These are phyloP conservation scores for Eucidaris tribuloides DNA, from an alignment of 35 echinoderm and acorn worm species.

Conservation along the genomic window DNA sequence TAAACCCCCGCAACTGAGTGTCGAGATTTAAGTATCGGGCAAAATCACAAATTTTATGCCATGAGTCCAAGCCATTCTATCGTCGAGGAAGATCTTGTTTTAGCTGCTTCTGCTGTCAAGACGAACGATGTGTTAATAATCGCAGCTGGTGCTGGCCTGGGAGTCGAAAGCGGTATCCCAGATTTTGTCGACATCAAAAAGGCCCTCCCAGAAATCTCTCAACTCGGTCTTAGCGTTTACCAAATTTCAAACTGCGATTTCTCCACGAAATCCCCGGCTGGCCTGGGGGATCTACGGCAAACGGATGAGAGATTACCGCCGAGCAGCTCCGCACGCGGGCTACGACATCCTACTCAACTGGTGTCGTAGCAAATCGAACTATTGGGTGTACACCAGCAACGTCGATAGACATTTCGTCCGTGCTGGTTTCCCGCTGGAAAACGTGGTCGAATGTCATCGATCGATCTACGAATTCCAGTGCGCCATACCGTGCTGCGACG, in stretches of 20 bases:
- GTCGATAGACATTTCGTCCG: constrained; percentile 1
- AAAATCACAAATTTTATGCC: no score
- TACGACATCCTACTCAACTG: neutral
- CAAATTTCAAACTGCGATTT: neutral
- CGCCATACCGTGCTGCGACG: constrained; percentile 4
- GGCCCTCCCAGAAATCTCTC: neutral
- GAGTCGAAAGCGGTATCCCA: neutral
- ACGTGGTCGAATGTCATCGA: neutral
- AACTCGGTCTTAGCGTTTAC: neutral
- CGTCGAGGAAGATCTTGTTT: no score
- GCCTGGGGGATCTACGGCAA: constrained; percentile 13
- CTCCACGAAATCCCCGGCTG: neutral
- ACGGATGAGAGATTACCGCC: constrained; percentile 7
- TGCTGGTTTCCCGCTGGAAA: neutral
- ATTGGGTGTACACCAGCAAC: constrained; percentile 7
- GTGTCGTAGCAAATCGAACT: neutral
- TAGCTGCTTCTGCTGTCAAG: neutral
- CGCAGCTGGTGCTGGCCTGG: neutral
- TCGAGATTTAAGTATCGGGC: no score
- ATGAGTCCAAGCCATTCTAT: no score
- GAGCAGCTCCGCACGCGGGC: neutral
- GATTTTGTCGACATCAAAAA: constrained; percentile 16
- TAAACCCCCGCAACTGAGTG: no score
- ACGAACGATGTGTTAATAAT: neutral
- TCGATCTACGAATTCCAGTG: constrained; percentile 15